Conservation (phyloP, 2,113 vertebrate species). For the Zosterops borbonicus region DNA sequence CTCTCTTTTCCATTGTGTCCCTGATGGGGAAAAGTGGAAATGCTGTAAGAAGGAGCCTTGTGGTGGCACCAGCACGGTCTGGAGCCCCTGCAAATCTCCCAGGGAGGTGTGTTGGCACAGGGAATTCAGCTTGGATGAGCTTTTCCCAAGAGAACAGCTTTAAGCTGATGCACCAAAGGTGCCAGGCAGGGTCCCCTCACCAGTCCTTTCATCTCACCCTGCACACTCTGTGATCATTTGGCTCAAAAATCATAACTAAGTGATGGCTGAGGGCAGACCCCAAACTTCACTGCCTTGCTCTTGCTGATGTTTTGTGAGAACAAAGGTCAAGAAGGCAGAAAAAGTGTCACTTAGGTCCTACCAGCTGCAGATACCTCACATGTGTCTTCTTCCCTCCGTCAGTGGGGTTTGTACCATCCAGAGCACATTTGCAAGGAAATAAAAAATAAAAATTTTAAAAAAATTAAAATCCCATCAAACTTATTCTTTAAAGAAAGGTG, state of each 20-base stretch:
- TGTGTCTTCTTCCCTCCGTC: not conserved
- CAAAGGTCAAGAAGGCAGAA: not conserved
- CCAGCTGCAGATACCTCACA: not conserved
- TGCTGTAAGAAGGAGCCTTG: not conserved
- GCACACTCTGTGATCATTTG: not conserved
- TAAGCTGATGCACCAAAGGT: not conserved
- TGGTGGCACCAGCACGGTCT: not conserved
- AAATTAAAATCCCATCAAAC: not conserved
- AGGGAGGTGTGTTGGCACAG: not conserved
- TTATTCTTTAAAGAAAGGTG: not conserved
- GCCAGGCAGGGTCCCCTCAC: not conserved
- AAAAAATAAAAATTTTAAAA: not conserved
- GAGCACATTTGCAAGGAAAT: not conserved
- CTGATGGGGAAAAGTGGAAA: not conserved
- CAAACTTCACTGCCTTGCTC: not conserved
- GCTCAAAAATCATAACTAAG: not conserved
- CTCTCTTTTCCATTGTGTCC: not conserved
- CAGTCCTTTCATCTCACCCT: not conserved
- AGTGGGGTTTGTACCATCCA: not conserved
- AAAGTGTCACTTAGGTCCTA: not conserved
- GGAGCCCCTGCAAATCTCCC: not conserved
- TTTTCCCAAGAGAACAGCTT: not conserved
- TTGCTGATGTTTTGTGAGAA: not conserved
- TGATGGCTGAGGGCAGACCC: not conserved
- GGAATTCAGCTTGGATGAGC: not conserved